phyloP scores from a whole-genome alignment of 2,888 invertebrate species.

The Rotaria socialis region DNA sequence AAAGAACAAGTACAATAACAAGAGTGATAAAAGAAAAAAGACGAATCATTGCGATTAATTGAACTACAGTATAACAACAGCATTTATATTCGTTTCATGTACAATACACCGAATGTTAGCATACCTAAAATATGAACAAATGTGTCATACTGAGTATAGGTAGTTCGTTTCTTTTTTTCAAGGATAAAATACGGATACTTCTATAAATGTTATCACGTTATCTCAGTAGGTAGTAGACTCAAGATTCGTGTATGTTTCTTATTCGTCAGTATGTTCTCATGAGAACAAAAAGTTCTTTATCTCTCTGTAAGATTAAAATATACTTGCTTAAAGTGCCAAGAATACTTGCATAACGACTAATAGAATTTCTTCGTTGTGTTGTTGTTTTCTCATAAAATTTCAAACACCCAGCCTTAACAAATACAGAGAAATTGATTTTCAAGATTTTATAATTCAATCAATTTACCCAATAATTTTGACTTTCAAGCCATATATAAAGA shows the following conservation, averaged over 20 bases:
- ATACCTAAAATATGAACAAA: neutral
- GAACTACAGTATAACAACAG: neutral
- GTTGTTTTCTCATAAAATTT: neutral
- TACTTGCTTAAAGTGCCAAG: neutral
- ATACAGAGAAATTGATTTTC: neutral
- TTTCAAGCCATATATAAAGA: neutral
- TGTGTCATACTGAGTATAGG: neutral
- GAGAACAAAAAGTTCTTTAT: too few relatives aligned
- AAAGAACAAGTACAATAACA: neutral
- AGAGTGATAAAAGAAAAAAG: too few relatives aligned
- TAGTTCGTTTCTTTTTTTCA: too few relatives aligned
- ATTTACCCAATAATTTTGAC: constrained; percentile 17
- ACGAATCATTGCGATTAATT: neutral
- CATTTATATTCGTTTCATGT: neutral
- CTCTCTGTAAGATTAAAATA: neutral
- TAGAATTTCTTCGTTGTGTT: neutral
- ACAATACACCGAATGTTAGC: neutral
- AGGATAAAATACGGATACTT: too few relatives aligned
- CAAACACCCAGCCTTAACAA: neutral
- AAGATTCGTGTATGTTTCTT: too few relatives aligned
- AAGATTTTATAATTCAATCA: neutral
- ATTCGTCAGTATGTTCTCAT: too few relatives aligned
- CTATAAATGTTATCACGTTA: too few relatives aligned
- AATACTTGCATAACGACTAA: neutral
- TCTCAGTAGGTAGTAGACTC: too few relatives aligned